phyloP scores from a whole-genome alignment of 2,888 invertebrate species.

The Ornithoptera priamus region DNA sequence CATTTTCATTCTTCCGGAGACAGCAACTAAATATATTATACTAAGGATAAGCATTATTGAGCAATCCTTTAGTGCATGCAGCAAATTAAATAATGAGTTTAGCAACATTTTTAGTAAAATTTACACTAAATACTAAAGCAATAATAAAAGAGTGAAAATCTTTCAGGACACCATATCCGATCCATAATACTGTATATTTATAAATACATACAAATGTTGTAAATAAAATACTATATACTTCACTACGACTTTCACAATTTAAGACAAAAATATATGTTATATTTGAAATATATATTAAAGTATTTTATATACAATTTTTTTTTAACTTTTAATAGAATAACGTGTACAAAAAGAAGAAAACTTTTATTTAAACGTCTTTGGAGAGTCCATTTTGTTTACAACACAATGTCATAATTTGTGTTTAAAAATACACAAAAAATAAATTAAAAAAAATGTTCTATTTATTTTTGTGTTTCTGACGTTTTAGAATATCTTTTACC shows the following conservation, averaged over 20 bases:
- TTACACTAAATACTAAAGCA: neutral
- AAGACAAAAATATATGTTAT: too few species aligned
- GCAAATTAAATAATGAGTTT: too few species aligned
- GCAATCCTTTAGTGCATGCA: neutral
- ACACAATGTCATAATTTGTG: neutral
- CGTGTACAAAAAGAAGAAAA: neutral
- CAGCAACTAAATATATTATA: too few species aligned
- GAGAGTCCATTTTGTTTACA: neutral
- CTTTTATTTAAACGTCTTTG: neutral
- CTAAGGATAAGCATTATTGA: neutral
- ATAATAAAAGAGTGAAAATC: neutral
- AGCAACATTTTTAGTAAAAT: too few species aligned
- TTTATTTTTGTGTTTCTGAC: neutral
- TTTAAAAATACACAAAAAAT: too few species aligned
- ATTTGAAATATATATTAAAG: too few species aligned
- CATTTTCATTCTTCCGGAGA: too few species aligned
- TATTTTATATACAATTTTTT: too few species aligned
- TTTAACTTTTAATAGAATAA: too few species aligned
- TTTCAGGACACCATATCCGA: too few species aligned
- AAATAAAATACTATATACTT: neutral
- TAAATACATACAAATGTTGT: neutral
- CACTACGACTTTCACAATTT: too few species aligned
- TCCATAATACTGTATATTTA: too few species aligned
- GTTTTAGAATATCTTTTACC: neutral
- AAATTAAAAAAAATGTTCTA: neutral